These are phyloP conservation scores for Eupithecia pulchellata DNA, from an alignment of 2,888 invertebrate genomes.

Conservation along the genomic window DNA sequence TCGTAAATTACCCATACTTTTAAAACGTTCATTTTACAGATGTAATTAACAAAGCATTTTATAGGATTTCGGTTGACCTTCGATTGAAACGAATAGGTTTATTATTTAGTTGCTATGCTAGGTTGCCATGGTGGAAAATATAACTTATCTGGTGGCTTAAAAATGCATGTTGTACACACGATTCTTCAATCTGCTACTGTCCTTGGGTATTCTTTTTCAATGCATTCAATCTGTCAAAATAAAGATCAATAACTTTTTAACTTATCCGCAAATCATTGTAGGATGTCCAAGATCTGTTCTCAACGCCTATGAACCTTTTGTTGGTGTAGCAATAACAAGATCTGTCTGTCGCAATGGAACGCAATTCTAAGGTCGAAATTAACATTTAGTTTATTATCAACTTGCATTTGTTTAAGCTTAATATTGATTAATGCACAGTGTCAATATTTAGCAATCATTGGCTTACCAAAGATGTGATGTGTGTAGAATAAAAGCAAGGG, in stretches of 20 bases:
- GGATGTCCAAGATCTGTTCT: neutral
- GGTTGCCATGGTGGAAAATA: constrained; percentile 5
- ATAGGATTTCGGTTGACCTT: constrained; percentile 18
- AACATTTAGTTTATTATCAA: constrained; percentile 30
- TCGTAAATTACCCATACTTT: neutral
- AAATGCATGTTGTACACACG: neutral
- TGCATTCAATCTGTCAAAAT: neutral
- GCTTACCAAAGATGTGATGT: neutral
- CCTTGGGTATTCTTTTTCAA: neutral
- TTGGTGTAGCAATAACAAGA: constrained; percentile 38
- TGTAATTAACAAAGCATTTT: constrained; percentile 25
- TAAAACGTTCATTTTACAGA: constrained; percentile 16
- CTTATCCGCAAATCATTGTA: neutral
- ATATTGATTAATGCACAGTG: neutral
- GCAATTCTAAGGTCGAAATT: constrained; percentile 42
- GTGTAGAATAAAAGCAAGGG: neutral
- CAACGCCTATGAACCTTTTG: constrained; percentile 34
- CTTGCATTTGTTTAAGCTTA: constrained; percentile 8
- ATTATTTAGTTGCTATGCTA: constrained; percentile 1
- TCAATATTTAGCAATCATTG: neutral
- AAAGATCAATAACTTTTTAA: neutral
- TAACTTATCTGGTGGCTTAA: neutral
- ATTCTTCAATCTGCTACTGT: neutral
- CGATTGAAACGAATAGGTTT: neutral
- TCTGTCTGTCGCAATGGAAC: constrained; percentile 37